Evolutionary conservation across 2,888 invertebrate genomes (phyloP).

Genomic region (Lissonota sp.): DNA sequence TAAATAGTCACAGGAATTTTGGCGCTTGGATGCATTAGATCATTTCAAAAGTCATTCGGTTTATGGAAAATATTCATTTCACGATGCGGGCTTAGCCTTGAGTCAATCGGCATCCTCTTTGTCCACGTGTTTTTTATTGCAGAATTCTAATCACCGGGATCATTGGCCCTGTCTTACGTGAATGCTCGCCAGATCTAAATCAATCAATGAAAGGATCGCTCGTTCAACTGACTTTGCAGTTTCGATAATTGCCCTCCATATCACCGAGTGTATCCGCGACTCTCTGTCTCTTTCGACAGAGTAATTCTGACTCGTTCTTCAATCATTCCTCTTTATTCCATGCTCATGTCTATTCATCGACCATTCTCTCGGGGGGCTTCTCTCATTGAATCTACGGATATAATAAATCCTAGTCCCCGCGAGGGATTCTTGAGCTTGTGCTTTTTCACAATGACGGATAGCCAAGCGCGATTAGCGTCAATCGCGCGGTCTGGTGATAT

Average conservation of each 20-base stretch:
- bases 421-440: conserved; percentile 48
- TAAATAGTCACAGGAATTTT: too few species aligned
- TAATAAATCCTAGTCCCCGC: conserved; percentile 13
- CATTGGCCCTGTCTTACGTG: background rate
- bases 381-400: conserved; percentile 38
- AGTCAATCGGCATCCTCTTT: background rate
- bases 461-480: conserved; percentile 70
- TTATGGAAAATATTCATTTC: too few species aligned
- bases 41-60: too few species aligned
- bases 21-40: too few species aligned
- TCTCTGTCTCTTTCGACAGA: conserved; percentile 12
- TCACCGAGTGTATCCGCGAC: conserved; percentile 5
- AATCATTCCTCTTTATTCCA: background rate
- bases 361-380: conserved; percentile 17
- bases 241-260: conserved; percentile 56
- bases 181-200: conserved; percentile 25
- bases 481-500: conserved; percentile 68
- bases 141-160: conserved; percentile 2
- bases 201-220: conserved; percentile 55
- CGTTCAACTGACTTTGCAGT: conserved; percentile 46
- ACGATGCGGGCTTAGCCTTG: background rate
- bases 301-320: background rate
- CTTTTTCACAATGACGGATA: conserved; percentile 68
- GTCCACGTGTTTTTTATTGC: conserved; percentile 1
- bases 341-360: conserved; percentile 18